Evolutionary conservation across 1,140 invertebrate genomes (phyloP).

Genomic region (Micrasema longulum): DNA sequence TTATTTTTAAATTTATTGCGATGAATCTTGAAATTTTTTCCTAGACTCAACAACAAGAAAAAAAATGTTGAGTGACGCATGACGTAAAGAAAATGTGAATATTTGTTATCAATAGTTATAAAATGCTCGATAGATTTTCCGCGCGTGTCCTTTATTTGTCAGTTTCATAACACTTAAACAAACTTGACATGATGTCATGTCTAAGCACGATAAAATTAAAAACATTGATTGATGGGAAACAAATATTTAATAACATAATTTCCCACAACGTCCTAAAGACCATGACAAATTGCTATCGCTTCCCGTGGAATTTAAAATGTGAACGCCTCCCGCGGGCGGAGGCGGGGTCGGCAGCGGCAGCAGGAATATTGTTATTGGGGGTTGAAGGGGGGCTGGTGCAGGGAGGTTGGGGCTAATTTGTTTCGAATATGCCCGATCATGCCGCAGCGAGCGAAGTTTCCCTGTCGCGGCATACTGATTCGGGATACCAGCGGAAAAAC

Average conservation of each 20-base stretch:
- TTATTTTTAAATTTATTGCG: too few species aligned
- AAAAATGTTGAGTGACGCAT: too few species aligned
- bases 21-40: too few species aligned
- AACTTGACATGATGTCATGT: conserved; percentile 14
- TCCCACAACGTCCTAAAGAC: conserved; percentile 31
- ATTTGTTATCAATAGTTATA: too few species aligned
- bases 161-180: conserved; percentile 9
- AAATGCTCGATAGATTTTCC: too few species aligned
- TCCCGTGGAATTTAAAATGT: conserved; percentile 30
- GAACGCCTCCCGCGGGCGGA: too few species aligned
- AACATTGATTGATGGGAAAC: conserved; percentile 31
- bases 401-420: conserved; percentile 44
- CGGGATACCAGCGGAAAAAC: conserved; percentile 34
- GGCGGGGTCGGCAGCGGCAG: neutral
- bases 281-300: conserved; percentile 24
- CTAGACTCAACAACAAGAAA: too few species aligned
- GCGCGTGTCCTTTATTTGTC: too few species aligned
- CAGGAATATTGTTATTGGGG: conserved; percentile 9
- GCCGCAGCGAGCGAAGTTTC: conserved; percentile 12
- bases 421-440: conserved; percentile 54
- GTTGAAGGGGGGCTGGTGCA: neutral
- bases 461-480: conserved; percentile 47
- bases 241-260: conserved; percentile 36
- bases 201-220: conserved; percentile 30
- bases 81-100: too few species aligned